Evolutionary conservation across 2,113 vertebrate genomes (phyloP).

Genomic region (Labeo catla): DNA sequence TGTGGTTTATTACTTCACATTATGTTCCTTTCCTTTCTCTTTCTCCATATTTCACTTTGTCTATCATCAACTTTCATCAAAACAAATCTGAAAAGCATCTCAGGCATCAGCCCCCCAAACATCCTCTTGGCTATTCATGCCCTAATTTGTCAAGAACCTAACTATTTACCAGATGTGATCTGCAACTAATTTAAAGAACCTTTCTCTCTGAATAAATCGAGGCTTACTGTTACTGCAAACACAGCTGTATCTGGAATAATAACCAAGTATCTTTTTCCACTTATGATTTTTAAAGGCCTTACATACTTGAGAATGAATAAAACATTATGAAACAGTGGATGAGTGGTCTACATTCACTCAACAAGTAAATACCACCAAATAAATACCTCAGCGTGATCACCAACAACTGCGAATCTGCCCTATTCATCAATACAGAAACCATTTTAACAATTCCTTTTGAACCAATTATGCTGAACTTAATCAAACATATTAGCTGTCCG

Average conservation of each 20-base stretch:
- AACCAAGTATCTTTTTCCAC: slow-evolving; percentile 4
- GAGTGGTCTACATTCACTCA: not conserved
- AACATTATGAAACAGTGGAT: not conserved
- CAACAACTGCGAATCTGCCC: not conserved
- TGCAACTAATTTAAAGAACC: slow-evolving; percentile 22
- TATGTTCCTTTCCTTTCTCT: not conserved
- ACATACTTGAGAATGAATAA: slow-evolving; percentile 11
- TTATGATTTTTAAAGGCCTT: not conserved
- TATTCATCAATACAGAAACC: slow-evolving; percentile 3
- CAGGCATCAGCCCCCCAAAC: slow-evolving; percentile 26
- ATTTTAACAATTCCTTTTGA: not conserved
- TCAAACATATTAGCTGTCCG: slow-evolving; percentile 10
- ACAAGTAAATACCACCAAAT: not conserved
- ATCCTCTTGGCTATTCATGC: slow-evolving; percentile 17
- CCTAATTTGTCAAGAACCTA: slow-evolving; percentile 28
- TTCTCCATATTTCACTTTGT: not conserved
- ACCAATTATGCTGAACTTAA: not conserved
- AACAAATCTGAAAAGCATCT: slow-evolving; percentile 28
- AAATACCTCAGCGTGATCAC: not conserved
- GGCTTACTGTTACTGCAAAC: slow-evolving; percentile 12
- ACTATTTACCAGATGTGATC: slow-evolving; percentile 27
- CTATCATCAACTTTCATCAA: slow-evolving; percentile 14
- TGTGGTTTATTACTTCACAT: not conserved
- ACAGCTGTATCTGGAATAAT: slow-evolving; percentile 19
- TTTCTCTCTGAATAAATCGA: slow-evolving; percentile 15